A percentile compares a stretch with the other conserved stretches of the same genome.
phyloP scores from a whole-genome alignment of 30 jellyfish, hydroid and myxozoan species.

The Phacellophora camtschatica region DNA sequence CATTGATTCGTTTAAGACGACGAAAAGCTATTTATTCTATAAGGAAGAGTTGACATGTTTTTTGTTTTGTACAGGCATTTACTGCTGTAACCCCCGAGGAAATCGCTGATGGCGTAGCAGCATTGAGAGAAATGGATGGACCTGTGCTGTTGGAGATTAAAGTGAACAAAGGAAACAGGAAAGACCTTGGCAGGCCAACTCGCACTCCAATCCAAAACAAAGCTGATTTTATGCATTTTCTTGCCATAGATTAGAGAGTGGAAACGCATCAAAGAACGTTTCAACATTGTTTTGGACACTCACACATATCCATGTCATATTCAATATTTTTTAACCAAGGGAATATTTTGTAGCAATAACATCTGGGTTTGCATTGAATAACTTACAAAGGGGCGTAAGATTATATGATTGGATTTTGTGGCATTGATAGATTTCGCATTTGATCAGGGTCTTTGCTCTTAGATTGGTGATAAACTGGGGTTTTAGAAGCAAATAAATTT shows the following conservation, averaged over 20 bases:
- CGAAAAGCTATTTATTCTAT: not conserved
- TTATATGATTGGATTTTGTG: no score
- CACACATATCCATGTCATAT: not conserved
- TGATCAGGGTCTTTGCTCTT: no score
- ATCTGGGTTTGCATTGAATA: no score
- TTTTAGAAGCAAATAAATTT: no score
- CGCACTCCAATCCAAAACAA: conserved; percentile 95
- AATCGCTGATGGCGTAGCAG: conserved; percentile 66
- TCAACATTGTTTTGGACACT: not conserved
- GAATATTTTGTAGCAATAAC: no score
- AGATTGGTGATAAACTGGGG: no score
- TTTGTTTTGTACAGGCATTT: conserved; percentile 68
- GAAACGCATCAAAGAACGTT: not conserved
- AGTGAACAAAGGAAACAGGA: conserved; percentile 86
- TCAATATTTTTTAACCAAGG: not conserved
- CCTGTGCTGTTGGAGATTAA: conserved; percentile 90
- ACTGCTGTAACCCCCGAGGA: conserved; percentile 94
- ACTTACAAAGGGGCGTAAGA: no score
- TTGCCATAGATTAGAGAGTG: conserved; percentile 81
- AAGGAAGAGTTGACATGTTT: not conserved
- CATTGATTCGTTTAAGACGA: no score
- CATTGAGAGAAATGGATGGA: conserved; percentile 91
- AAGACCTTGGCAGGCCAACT: conserved; percentile 95
- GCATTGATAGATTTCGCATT: no score
- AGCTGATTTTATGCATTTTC: conserved; percentile 95